Evolutionary conservation across 53 echinoderm and acorn worm genomes (phyloP).

Genomic region (Paelopatides confundens): DNA sequence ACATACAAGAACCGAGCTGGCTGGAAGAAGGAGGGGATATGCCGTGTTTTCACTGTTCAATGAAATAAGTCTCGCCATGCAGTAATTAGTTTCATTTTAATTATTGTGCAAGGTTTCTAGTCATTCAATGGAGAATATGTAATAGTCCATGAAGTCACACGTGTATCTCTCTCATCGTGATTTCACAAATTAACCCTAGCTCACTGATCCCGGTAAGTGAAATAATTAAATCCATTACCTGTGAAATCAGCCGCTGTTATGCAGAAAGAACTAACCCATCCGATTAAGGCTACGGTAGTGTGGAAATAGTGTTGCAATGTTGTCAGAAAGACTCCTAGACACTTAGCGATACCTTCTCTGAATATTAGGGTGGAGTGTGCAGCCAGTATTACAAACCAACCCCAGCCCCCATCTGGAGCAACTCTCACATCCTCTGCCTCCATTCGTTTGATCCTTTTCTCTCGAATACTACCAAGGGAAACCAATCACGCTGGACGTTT

Average conservation of each 20-base stretch:
- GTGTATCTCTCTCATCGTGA: no score
- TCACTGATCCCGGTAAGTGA: no score
- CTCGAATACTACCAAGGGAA: not conserved
- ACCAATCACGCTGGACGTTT: not conserved
- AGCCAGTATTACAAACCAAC: slow-evolving; percentile 88
- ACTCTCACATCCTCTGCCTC: not conserved
- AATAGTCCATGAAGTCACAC: no score
- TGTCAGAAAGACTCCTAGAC: slow-evolving; percentile 91
- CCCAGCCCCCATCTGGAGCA: slow-evolving; percentile 83
- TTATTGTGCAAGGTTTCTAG: no score
- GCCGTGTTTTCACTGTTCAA: no score
- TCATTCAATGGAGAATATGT: no score
- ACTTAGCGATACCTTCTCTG: slow-evolving; percentile 93
- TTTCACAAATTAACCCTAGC: no score
- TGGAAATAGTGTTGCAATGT: slow-evolving; percentile 80
- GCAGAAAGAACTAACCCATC: slow-evolving; percentile 89
- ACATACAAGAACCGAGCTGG: no score
- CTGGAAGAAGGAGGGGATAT: no score
- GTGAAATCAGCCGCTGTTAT: slow-evolving; percentile 90
- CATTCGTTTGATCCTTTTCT: not conserved
- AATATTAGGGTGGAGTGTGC: slow-evolving; percentile 91
- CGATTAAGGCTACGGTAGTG: slow-evolving; percentile 76
- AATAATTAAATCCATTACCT: slow-evolving; percentile 42
- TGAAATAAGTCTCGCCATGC: no score
- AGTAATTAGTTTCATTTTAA: no score